Evolutionary conservation across 2,797 vertebrate genomes (phyloP).

Genomic region (Serranus cabrilla): DNA sequence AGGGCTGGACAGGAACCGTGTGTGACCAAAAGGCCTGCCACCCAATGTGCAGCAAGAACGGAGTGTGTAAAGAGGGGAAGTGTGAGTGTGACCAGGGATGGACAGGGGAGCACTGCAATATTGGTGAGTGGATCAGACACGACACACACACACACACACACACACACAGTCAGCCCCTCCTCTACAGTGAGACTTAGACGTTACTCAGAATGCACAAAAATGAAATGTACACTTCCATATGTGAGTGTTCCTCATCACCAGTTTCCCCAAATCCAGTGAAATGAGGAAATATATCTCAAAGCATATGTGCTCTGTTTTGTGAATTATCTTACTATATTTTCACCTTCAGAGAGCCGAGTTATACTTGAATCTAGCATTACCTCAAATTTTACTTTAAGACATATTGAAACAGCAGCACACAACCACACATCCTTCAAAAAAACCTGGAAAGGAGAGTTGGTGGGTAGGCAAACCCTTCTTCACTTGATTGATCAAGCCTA

Average conservation of each 20-base stretch:
- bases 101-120: constrained; percentile 98
- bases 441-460: background rate
- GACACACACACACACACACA: background rate
- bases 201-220: background rate
- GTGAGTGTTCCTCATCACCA: background rate
- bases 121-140: constrained; percentile 87
- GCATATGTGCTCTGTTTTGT: background rate
- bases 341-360: background rate
- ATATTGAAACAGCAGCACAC: background rate
- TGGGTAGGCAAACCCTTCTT: background rate
- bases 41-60: constrained; percentile 94
- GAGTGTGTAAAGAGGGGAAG: constrained; percentile 96
- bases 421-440: background rate
- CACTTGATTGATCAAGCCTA: background rate
- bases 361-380: background rate
- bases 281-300: background rate
- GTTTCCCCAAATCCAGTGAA: background rate
- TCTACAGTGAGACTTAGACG: background rate
- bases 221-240: background rate
- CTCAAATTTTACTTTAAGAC: background rate
- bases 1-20: constrained; percentile 93
- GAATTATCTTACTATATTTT: background rate
- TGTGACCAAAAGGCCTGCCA: constrained; percentile 96
- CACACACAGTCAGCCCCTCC: too few species aligned
- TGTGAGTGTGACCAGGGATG: constrained; percentile 99